A percentile compares a stretch with the other conserved stretches of the same genome.
Evolutionary conservation across 2,113 vertebrate species (phyloP).

Genomic region (Gracilinanus agilis): DNA sequence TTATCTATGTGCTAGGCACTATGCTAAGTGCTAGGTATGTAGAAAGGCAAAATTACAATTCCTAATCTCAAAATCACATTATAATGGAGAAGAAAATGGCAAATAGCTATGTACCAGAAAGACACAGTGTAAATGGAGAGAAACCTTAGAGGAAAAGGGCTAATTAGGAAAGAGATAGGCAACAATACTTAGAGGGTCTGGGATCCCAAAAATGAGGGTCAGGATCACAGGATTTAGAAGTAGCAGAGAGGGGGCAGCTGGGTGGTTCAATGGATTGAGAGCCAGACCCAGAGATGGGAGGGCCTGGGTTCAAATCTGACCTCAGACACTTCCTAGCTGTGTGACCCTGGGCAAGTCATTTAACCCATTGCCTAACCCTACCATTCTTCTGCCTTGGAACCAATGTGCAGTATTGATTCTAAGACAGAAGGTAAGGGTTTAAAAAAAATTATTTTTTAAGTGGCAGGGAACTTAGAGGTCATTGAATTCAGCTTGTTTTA

Average conservation of each 20-base stretch:
- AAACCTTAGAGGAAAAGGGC: background rate
- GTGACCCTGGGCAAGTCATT: too few species aligned
- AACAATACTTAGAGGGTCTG: background rate
- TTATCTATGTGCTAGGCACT: background rate
- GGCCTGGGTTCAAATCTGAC: too few species aligned
- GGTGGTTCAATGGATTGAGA: too few species aligned
- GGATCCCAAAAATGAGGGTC: background rate
- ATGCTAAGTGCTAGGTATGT: background rate
- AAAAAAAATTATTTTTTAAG: too few species aligned
- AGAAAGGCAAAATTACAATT: background rate
- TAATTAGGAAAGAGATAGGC: background rate
- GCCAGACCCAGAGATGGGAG: too few species aligned
- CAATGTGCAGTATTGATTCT: too few species aligned
- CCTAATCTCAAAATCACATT: background rate
- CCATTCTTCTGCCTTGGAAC: too few species aligned
- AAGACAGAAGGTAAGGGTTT: too few species aligned
- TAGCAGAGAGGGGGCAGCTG: too few species aligned
- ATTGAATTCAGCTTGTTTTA: background rate
- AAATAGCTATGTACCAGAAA: background rate
- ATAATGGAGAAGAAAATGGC: background rate
- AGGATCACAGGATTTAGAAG: background rate
- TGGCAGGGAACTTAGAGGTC: background rate
- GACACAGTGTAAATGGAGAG: background rate
- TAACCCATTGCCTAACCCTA: too few species aligned
- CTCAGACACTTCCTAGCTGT: too few species aligned